phyloP scores from a whole-genome alignment of 64 coral and sea anemone genomes.

The Montipora cactus region DNA sequence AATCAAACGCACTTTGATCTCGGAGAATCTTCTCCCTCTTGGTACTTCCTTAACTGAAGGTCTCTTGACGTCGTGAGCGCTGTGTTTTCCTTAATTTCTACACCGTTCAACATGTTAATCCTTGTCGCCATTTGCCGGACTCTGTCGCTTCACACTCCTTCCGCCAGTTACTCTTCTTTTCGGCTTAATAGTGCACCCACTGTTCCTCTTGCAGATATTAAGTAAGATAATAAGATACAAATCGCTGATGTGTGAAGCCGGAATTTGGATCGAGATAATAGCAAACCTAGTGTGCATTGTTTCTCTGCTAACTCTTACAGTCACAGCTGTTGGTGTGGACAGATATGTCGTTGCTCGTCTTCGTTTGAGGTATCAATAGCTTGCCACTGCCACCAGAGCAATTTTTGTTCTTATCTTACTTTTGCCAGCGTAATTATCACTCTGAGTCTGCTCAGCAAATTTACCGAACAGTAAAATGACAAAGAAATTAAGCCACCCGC shows the following conservation, averaged over 20 bases:
- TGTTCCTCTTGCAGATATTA: neutral
- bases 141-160: neutral
- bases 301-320: neutral
- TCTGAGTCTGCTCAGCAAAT: neutral
- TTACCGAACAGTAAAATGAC: constrained; percentile 2
- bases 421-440: constrained; percentile 7
- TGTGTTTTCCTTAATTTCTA: neutral
- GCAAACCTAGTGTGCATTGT: constrained; percentile 5
- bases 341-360: neutral
- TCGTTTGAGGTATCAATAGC: constrained; percentile 24
- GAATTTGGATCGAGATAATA: neutral
- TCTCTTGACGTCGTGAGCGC: too few species aligned
- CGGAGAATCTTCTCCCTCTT: too few species aligned
- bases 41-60: too few species aligned
- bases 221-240: neutral
- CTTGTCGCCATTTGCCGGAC: constrained; percentile 1
- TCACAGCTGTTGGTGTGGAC: constrained; percentile 36
- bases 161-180: constrained; percentile 29
- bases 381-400: neutral
- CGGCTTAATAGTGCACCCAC: constrained; percentile 11
- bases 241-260: neutral
- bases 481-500: too few species aligned
- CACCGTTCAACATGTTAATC: constrained; percentile 9
- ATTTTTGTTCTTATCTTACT: neutral
- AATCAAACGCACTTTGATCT: too few species aligned